These are phyloP conservation scores for Astatoreochromis straeleni DNA, from an alignment of 2,113 vertebrate species.

Conservation along the genomic window DNA sequence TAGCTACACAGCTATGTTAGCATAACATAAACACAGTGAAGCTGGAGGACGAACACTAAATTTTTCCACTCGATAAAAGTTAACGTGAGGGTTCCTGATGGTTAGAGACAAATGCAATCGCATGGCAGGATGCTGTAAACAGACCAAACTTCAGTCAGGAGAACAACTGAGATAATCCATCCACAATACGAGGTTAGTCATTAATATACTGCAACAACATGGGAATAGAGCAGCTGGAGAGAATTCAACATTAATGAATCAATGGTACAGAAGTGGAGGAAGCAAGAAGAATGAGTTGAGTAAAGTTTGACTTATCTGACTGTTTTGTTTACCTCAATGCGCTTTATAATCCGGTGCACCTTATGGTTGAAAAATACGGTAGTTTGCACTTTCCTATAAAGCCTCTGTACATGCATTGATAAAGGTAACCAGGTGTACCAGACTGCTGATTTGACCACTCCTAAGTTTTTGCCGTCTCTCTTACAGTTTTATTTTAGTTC, in stretches of 20 bases:
- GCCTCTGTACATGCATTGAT: neutral
- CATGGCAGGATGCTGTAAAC: too few species aligned
- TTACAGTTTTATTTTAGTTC: neutral
- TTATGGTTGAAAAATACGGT: neutral
- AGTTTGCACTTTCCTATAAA: neutral
- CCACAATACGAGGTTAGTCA: neutral
- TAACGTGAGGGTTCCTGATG: rapidly evolving
- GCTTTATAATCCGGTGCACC: neutral
- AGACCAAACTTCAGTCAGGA: rapidly evolving
- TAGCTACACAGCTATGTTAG: too few species aligned
- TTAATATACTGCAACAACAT: neutral
- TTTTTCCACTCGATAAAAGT: too few species aligned
- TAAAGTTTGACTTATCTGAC: neutral
- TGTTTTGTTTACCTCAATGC: neutral
- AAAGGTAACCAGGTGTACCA: neutral
- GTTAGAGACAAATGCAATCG: too few species aligned
- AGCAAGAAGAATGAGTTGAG: neutral
- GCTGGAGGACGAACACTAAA: too few species aligned
- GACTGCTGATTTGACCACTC: neutral
- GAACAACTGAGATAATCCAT: too few species aligned
- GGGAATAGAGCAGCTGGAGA: neutral
- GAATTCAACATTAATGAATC: neutral
- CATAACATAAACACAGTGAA: too few species aligned
- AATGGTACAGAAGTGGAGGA: rapidly evolving
- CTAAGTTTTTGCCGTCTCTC: neutral